Base-by-base conservation (phyloP, 2,113 vertebrate genomes). In the Machaerirhynchus nigripectus region DNA sequence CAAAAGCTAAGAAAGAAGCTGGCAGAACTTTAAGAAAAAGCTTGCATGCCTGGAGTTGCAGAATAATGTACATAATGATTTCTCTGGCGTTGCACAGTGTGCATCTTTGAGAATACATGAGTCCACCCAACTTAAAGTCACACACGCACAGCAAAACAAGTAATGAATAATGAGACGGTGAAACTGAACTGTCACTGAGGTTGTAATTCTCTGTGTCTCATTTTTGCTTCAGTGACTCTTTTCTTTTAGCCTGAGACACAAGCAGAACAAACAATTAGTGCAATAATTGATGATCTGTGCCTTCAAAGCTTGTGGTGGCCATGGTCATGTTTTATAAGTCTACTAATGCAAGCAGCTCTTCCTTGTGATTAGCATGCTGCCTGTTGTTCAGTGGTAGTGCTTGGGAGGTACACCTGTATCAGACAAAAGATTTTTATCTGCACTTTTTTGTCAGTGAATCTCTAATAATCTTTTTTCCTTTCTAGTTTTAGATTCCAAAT, bases 231-330 rank as follows among this genome's bases (percentile, higher is more conserved):
- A 96, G 63, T 96, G 96, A 94, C 92, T 98, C 97, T 96, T 97
- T 96, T 95, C 96, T 97, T 98, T 96, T 96, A 98, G 92, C 94
- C 95, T 97, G 96, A 98, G 97, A 97, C 96, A 97, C 94, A 98
- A 98, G 97, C 97, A 98, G 98, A 98, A 97, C 93, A 97, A 98
- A 98, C 97, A 98, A 98, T 98, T 98, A 98, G 97, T 93, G 90
- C 96, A 97, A 97, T 98, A 98, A 98, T 98, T 98, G 97, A 97
- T 97, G 97, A 98, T 96, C 97, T 97, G 96, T 98, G 97, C 94
- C 97, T 97, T 97, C 96, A 95, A 97, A 97, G 97, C 97, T 97
- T 98, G 95, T 97, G 91, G 97, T 97, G 97, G 96, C 93, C 97
- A 97, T 97, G 94, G 97, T 96, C 97, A 97, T 96, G 97, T 96